Conservation (phyloP, 2,113 vertebrate genomes). For the Narcine bancroftii region DNA sequence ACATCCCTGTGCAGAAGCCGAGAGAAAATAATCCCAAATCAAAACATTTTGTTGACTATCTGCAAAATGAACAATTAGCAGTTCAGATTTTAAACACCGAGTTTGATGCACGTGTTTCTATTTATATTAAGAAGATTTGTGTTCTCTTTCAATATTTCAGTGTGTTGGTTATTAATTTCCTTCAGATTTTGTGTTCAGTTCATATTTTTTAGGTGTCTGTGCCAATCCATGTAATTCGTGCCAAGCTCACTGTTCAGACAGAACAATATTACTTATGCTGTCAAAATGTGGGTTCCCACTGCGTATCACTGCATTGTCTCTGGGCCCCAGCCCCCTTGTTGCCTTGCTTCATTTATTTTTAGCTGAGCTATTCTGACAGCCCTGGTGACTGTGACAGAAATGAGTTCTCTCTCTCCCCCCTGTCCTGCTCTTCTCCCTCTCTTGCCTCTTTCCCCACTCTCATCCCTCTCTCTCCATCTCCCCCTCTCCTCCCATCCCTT, state of each 20-base stretch:
- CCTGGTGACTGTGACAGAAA: background rate
- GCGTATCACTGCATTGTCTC: background rate
- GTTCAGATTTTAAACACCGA: background rate
- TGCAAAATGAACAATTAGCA: background rate
- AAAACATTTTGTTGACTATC: no score
- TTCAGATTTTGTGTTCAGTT: conserved; percentile 19
- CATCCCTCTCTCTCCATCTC: no score
- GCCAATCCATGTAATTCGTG: conserved; percentile 31
- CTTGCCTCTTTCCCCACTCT: no score
- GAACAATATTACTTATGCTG: background rate
- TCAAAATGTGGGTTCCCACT: background rate
- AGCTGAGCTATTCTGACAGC: background rate
- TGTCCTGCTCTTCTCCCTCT: no score
- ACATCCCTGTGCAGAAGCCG: background rate
- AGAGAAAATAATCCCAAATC: background rate
- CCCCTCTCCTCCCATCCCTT: no score
- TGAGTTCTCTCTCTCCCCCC: no score
- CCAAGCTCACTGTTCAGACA: background rate
- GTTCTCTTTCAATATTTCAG: conserved; percentile 11
- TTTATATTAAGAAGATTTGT: background rate
- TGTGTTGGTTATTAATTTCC: conserved; percentile 33
- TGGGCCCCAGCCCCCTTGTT: background rate
- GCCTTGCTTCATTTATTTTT: background rate
- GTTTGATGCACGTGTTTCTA: background rate
- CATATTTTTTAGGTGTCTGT: background rate